Base-by-base conservation (phyloP, 2,888 invertebrate genomes). In the Orthosia cruda region DNA sequence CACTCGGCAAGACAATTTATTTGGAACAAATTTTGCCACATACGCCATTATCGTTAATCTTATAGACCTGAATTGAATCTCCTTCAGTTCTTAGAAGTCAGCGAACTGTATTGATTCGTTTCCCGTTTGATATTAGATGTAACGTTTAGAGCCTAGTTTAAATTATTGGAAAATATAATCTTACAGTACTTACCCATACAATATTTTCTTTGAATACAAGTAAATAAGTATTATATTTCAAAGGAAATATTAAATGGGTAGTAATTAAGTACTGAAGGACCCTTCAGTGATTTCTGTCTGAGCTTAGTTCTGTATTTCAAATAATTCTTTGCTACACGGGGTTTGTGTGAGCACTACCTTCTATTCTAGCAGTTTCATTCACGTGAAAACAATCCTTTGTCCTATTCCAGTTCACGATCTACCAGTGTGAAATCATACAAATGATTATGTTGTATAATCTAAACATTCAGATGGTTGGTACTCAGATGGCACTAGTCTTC, bases 11-110 rank as follows among this genome's bases (percentile, higher is more conserved):
- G 72, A 75, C 85, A 81, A 85, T 81, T 78, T 74, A 73, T 81
- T 81, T 72, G 63, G 72, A 77, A 84, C 80, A 67, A 80, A 72
- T 80, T 86, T 83, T 26, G 20, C 72, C 71, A 74, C 81, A 80
- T 64, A 71, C 64, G 26, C 83, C 23, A 67, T 83, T 83, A 67
- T 68, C 84, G 80, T 83, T 80, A 80, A 80, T 79, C 80, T 83
- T 83, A n/a, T 47, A 58, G 80, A 55, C 50, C 59, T 45, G 50
- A 79, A 76, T 66, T 62, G 52, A 58, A 78, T 78, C 77, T 70
- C 47, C 52, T 65, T 65, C 26, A 52, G 69, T 70, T 81, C 81
- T 80, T 61, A 49, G 77, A 63, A 26, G 58, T 54, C 63, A 15
- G 15, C 2, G 50, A 62, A 50, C 47, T 52, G 52, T 58, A 74